Base-by-base conservation (phyloP, 1,140 invertebrate species). In the Latrodectus geometricus region DNA sequence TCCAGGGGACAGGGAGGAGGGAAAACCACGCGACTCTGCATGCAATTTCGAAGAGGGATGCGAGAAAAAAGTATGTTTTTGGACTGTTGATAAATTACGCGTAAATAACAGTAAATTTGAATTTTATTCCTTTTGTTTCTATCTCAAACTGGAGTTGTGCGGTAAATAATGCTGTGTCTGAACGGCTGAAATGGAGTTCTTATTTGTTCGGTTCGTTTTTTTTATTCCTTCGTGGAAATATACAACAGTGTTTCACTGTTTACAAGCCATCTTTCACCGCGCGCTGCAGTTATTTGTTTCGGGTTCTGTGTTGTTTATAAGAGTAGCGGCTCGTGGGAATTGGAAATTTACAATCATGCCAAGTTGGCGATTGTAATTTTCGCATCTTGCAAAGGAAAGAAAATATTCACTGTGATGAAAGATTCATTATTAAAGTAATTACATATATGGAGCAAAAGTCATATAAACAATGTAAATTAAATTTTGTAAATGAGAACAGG, bases 81-180 rank as follows among this genome's bases (percentile, higher is more conserved):
- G n/a, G 35, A 50, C 48, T 74, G 72, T 74, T 74, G 72, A 74
- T 74, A 74, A 74, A 74, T 74, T 74, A 35, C 49, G 49, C 72
- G 72, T 74, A 74, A 74, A 74, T 74, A 74, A 50, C 23, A 74
- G n/a, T 50, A 74, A 52, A n/a, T 23, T 74, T n/a, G 72, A 74
- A 23, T 74, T 74, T 74, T 74, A 15, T 72, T 72, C 23, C 4
- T 15, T 11, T n/a, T 23, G 4, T 61, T 61, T 3, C 54, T 8
- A 8, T 35, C 54, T 61, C 11, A 61, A 61, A 14, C 11, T 17
- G 17, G 11, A 14, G 54, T 61, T 17, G 54, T 61, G 54, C 17
- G 54, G 35, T 35, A 35, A 35, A 35, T 17, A 61, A 61, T 17
- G 54, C 11, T 17, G 17, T 61, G 17, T 61, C 17, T 17, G 54